Evolutionary conservation across 2,888 invertebrate genomes (phyloP), one percentile per base, ranked within the genome.

Genomic region (Pristionchus maxplancki): DNA sequence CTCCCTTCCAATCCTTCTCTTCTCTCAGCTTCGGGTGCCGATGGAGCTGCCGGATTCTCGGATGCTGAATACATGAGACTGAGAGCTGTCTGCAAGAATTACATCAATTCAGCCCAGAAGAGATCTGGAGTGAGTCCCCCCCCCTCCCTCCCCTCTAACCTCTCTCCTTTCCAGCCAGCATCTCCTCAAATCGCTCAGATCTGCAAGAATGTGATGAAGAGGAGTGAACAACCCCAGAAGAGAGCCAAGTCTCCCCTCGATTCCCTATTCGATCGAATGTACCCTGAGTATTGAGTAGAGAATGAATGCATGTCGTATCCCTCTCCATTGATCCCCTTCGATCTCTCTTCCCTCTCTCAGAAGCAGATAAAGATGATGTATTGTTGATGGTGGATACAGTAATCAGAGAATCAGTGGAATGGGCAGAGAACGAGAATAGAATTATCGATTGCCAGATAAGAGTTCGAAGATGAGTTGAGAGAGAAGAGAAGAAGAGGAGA

Each of bases 81-180:
- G 20, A 74, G 74, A 74, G 74, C 74, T 31, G 74, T 74, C 20
- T 74, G 74, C 74, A 74, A 74, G 74, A 74, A 74, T 24, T 74
- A 40, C 40, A 74, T 74, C 74, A 74, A 74, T 11, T 34, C 37
- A 2, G 40, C 74, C 1, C 81, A 50, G 31, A 50, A 81, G 50
- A 81, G 81, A 50, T 48, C 48, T 28, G 81, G 48, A 44, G 81
- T 74, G 74, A 74, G 74, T 74, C 34, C 17, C 37, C 20, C 1
- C 28, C 62, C 28, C 28, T 5, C 62, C 62, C 28, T 1, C 24
- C 62, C n/a, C n/a, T n/a, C n/a, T n/a, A n/a, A n/a, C n/a, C n/a
- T n/a, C n/a, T n/a, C n/a, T n/a, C n/a, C n/a, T n/a, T 74, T 67
- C 15, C 74, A 74, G 74, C 40, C 74, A 37, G 74, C 74, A 1